Conservation (phyloP, 2,797 vertebrate species). For the Knipowitschia caucasica region DNA sequence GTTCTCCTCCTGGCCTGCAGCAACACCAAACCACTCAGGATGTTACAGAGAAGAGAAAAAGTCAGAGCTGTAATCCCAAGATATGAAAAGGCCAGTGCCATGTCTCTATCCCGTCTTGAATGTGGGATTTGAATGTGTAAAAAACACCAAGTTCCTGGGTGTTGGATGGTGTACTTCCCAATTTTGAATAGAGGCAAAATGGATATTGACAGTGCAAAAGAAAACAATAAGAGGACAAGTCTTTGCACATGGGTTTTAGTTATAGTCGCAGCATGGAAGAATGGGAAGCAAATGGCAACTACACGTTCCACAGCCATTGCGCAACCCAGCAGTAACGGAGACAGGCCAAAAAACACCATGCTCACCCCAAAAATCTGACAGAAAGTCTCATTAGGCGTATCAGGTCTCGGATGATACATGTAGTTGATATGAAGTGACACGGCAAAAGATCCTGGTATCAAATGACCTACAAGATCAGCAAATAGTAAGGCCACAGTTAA, state of each 20-base stretch:
- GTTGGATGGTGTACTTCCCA: constrained; percentile 62
- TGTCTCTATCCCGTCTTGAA: constrained; percentile 42
- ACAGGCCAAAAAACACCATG: constrained; percentile 77
- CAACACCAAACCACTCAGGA: constrained; percentile 59
- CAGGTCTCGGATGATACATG: neutral
- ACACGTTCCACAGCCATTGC: constrained; percentile 76
- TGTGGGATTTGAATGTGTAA: constrained; percentile 44
- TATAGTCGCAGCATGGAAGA: constrained; percentile 57
- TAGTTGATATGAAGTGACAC: constrained; percentile 58
- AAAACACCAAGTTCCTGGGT: constrained; percentile 75
- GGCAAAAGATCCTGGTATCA: constrained; percentile 68
- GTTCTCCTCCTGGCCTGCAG: constrained; percentile 55
- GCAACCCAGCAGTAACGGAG: constrained; percentile 65
- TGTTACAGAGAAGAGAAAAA: constrained; percentile 72
- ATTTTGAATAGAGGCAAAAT: constrained; percentile 57
- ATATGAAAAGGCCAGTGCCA: constrained; percentile 64
- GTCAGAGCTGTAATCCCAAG: constrained; percentile 63
- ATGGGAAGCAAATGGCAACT: constrained; percentile 70
- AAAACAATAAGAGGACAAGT: constrained; percentile 46
- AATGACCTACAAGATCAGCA: constrained; percentile 68
- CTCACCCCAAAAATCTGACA: constrained; percentile 70
- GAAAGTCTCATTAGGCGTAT: constrained; percentile 25
- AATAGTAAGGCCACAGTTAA: constrained; percentile 66
- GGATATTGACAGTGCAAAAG: constrained; percentile 56
- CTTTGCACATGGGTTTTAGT: constrained; percentile 52